phyloP scores from a whole-genome alignment of 1,140 invertebrate species.

The Drosophila ananassae region DNA sequence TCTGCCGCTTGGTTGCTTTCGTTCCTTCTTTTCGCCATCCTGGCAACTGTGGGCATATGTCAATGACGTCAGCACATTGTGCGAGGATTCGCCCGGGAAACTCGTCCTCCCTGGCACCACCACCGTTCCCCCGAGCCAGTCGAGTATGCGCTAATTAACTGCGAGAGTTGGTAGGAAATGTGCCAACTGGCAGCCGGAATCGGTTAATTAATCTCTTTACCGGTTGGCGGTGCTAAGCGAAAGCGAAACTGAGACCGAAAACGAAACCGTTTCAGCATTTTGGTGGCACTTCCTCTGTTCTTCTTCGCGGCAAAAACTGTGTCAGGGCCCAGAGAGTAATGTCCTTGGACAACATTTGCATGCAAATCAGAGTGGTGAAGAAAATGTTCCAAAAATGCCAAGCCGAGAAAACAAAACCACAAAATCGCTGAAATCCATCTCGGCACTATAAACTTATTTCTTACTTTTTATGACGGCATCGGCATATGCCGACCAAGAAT shows the following conservation, averaged over 20 bases:
- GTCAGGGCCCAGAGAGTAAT: slow-evolving; percentile 51
- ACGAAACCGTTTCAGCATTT: slow-evolving; percentile 49
- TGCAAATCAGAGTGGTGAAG: slow-evolving; percentile 34
- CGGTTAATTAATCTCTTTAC: slow-evolving; percentile 78
- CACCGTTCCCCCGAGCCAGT: not conserved
- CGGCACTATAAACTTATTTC: slow-evolving; percentile 41
- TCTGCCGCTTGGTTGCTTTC: slow-evolving; percentile 8
- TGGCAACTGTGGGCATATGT: slow-evolving; percentile 32
- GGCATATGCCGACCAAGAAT: slow-evolving; percentile 1
- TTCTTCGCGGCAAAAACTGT: slow-evolving; percentile 48
- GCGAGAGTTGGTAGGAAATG: slow-evolving; percentile 59
- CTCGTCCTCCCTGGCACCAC: not conserved
- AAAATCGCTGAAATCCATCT: slow-evolving; percentile 34
- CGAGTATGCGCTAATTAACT: slow-evolving; percentile 67
- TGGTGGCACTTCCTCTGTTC: slow-evolving; percentile 61
- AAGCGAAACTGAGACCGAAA: slow-evolving; percentile 27
- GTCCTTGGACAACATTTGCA: slow-evolving; percentile 60
- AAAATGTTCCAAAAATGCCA: slow-evolving; percentile 32
- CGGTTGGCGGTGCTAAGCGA: slow-evolving; percentile 28
- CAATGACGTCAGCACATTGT: slow-evolving; percentile 60
- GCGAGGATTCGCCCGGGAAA: slow-evolving; percentile 32
- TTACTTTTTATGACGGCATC: slow-evolving; percentile 27
- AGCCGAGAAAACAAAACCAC: slow-evolving; percentile 29
- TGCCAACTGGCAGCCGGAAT: slow-evolving; percentile 76
- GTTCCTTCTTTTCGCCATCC: slow-evolving; percentile 3